phyloP scores from a whole-genome alignment of 2,797 vertebrate genomes.

The Botia almorhae region DNA sequence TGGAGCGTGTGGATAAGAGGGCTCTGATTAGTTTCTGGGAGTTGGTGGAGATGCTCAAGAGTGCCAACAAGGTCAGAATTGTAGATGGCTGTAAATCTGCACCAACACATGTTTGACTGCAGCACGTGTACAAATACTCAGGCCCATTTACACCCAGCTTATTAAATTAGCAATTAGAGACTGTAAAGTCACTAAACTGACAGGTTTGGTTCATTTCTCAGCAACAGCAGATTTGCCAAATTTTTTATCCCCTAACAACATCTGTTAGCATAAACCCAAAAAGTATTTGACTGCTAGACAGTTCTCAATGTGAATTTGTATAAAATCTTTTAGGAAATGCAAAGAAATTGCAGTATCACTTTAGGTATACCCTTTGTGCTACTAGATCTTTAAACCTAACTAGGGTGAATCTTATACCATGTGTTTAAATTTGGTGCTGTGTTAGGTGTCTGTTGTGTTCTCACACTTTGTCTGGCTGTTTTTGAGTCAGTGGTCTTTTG shows the following conservation, averaged over 20 bases:
- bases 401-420: too few species aligned
- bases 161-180: background rate
- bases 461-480: too few species aligned
- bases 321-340: background rate
- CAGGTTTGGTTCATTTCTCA: background rate
- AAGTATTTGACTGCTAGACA: background rate
- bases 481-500: too few species aligned
- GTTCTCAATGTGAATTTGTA: background rate
- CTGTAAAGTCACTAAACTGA: too few species aligned
- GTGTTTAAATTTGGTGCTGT: too few species aligned
- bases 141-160: background rate
- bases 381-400: background rate
- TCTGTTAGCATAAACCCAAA: constrained; percentile 1
- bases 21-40: constrained; percentile 94
- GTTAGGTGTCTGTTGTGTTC: too few species aligned
- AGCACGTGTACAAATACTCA: background rate
- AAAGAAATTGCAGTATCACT: background rate
- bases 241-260: background rate
- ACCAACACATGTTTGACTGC: background rate
- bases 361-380: background rate
- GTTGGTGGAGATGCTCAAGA: constrained; percentile 91
- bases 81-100: too few species aligned
- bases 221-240: background rate
- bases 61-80: constrained; percentile 96
- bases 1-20: constrained; percentile 93